Conservation (phyloP, 2,113 vertebrate genomes). For the Arizona elegans region DNA sequence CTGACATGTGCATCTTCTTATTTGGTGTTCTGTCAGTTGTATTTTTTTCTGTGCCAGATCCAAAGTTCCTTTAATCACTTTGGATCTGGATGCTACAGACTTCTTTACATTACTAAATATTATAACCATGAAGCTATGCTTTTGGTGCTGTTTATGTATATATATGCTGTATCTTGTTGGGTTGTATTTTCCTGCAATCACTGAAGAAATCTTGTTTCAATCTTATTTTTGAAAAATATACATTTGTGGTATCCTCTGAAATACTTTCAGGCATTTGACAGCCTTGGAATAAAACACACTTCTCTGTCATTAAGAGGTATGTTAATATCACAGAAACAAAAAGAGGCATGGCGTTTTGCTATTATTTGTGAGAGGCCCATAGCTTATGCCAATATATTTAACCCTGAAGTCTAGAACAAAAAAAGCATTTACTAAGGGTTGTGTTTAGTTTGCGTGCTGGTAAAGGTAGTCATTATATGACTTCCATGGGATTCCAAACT, state of each 20-base stretch:
- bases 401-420: background rate
- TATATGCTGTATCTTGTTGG: slow-evolving; percentile 5
- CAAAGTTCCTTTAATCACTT: background rate
- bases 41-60: background rate
- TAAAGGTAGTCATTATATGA: background rate
- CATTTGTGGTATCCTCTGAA: background rate
- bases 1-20: background rate
- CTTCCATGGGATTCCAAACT: background rate
- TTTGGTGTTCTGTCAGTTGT: background rate
- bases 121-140: background rate
- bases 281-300: slow-evolving; percentile 52
- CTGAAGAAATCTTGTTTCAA: slow-evolving; percentile 17
- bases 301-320: background rate
- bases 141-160: background rate
- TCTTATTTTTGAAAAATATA: slow-evolving; percentile 39
- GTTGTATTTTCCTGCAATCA: slow-evolving; percentile 14
- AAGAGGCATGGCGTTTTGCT: background rate
- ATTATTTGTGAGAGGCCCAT: background rate
- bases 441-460: background rate
- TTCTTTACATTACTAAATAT: background rate
- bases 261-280: background rate
- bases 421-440: background rate
- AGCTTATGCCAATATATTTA: background rate
- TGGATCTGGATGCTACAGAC: background rate
- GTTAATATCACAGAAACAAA: background rate